Conservation (phyloP, 2,797 vertebrate species). For the Muscicapa striata region DNA sequence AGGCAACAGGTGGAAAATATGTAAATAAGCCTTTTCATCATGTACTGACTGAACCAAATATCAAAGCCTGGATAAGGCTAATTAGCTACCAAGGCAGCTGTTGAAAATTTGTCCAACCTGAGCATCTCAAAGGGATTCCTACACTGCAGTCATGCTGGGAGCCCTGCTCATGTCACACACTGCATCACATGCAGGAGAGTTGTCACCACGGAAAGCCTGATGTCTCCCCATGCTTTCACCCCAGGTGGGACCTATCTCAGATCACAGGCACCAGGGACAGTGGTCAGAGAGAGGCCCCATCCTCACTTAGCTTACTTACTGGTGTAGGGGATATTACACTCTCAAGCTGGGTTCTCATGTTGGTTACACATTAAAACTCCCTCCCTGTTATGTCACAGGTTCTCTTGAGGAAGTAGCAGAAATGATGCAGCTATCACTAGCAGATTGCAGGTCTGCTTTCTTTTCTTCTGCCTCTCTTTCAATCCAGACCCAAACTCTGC, state of each 20-base stretch:
- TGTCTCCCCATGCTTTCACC: background rate
- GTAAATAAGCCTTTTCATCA: slow-evolving; percentile 47
- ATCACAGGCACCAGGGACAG: background rate
- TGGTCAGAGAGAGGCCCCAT: background rate
- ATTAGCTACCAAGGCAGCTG: slow-evolving; percentile 33
- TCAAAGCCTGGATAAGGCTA: slow-evolving; percentile 25
- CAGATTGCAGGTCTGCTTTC: background rate
- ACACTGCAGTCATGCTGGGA: background rate
- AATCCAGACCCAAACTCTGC: background rate
- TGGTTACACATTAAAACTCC: background rate
- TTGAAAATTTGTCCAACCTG: slow-evolving; percentile 36
- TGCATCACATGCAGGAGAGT: rapidly evolving
- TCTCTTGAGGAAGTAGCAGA: background rate
- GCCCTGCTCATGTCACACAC: background rate
- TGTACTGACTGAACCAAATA: slow-evolving; percentile 2
- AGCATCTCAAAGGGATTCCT: background rate
- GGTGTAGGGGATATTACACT: too few species aligned
- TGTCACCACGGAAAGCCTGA: rapidly evolving
- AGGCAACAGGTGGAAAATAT: slow-evolving; percentile 25
- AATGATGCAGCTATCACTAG: background rate
- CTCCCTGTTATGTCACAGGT: background rate
- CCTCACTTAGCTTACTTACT: background rate
- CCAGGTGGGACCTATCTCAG: background rate
- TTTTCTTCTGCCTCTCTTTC: background rate
- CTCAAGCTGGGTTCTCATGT: rapidly evolving